These are phyloP conservation scores for Catotricha subobsoleta DNA, from an alignment of 2,888 invertebrate species.

Conservation along the genomic window DNA sequence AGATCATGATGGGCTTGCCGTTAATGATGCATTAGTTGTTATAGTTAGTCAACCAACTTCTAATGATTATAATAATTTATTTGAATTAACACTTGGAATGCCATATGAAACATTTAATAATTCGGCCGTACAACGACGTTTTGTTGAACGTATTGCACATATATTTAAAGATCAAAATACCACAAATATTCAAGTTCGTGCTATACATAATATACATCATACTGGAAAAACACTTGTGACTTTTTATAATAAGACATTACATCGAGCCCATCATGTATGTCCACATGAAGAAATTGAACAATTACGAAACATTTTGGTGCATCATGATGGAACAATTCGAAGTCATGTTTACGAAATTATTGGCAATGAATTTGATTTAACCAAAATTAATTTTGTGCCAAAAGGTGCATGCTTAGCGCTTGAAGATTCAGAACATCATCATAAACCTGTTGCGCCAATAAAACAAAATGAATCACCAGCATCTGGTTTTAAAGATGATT, in stretches of 20 bases:
- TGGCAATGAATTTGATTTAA: constrained; percentile 44
- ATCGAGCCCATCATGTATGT: constrained; percentile 34
- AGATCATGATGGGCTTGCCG: constrained; percentile 53
- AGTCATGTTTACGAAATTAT: constrained; percentile 37
- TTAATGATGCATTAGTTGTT: constrained; percentile 62
- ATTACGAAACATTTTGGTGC: constrained; percentile 51
- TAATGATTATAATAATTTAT: constrained; percentile 53
- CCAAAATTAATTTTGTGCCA: constrained; percentile 33
- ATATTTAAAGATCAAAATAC: constrained; percentile 61
- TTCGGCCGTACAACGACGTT: constrained; percentile 59
- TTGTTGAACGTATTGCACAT: constrained; percentile 60
- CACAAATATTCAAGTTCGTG: constrained; percentile 52
- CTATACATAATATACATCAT: constrained; percentile 31
- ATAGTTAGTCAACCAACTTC: constrained; percentile 47
- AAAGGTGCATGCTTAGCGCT: constrained; percentile 31
- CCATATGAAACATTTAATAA: constrained; percentile 48
- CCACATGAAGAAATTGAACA: constrained; percentile 58
- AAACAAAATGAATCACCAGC: constrained; percentile 16
- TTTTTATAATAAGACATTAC: constrained; percentile 59
- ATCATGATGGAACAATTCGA: constrained; percentile 39
- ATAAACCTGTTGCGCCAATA: neutral
- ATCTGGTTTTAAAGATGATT: constrained; percentile 38
- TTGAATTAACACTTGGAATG: constrained; percentile 59
- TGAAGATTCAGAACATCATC: constrained; percentile 6
- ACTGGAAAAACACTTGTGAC: constrained; percentile 48